These are phyloP conservation scores for Noctua comes DNA, from an alignment of 2,888 invertebrate species.

Conservation along the genomic window DNA sequence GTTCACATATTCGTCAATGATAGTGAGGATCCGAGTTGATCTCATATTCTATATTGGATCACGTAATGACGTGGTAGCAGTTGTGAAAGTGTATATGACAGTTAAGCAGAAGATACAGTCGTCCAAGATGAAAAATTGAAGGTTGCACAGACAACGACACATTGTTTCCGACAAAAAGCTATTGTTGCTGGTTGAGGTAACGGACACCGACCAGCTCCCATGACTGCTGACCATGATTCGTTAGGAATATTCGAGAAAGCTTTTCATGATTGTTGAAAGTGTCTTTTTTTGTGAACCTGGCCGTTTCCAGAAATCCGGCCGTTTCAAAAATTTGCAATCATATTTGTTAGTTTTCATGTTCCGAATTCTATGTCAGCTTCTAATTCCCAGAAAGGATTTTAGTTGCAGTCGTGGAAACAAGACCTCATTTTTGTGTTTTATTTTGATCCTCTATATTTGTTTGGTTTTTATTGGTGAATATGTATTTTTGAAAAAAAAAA, in stretches of 20 bases:
- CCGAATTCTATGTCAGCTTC: background rate
- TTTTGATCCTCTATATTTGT: background rate
- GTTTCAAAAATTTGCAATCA: background rate
- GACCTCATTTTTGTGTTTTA: background rate
- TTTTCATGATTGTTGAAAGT: background rate
- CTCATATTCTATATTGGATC: constrained; percentile 23
- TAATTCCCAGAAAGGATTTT: background rate
- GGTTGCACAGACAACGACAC: background rate
- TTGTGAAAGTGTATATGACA: constrained; percentile 29
- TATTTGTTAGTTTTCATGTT: background rate
- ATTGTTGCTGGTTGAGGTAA: background rate
- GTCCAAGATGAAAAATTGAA: background rate
- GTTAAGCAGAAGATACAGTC: constrained; percentile 10
- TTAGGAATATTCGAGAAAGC: background rate
- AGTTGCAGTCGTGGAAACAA: background rate
- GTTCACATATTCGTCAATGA: constrained; percentile 46
- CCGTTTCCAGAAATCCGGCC: background rate
- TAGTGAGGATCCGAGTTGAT: constrained; percentile 32
- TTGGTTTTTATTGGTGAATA: background rate
- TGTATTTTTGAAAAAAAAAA: background rate
- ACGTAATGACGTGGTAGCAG: background rate
- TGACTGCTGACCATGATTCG: background rate
- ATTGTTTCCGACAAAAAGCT: background rate
- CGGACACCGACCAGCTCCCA: background rate
- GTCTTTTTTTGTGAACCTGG: background rate